A percentile compares a stretch with the other conserved stretches of the same genome.
phyloP scores from a whole-genome alignment of 2,113 vertebrate species.

The Pelecanoides urinatrix region DNA sequence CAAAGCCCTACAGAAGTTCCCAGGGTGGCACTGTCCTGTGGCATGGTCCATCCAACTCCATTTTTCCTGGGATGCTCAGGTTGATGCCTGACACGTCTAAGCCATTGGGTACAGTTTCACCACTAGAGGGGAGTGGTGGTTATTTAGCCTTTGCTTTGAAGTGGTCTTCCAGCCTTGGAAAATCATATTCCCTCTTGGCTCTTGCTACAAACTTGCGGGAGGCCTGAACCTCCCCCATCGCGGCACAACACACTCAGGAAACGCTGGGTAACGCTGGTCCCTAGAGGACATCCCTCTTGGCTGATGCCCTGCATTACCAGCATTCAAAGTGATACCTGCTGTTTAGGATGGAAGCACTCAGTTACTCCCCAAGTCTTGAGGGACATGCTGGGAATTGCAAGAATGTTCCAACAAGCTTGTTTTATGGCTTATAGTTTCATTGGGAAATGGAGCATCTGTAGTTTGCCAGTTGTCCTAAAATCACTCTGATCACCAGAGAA shows the following conservation, averaged over 20 bases:
- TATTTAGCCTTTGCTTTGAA: slow-evolving; percentile 23
- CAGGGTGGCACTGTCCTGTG: background rate
- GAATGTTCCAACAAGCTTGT: background rate
- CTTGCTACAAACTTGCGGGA: background rate
- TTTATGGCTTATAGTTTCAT: background rate
- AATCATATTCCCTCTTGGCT: background rate
- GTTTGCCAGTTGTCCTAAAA: background rate
- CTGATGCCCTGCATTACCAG: background rate
- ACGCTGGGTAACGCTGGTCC: background rate
- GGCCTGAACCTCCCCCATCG: background rate
- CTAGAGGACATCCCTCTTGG: background rate
- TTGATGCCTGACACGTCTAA: background rate
- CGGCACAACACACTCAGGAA: background rate
- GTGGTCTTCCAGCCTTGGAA: background rate
- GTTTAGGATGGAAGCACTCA: background rate
- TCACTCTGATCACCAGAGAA: background rate
- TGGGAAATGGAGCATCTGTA: background rate
- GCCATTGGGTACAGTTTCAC: background rate
- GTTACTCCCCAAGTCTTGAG: background rate
- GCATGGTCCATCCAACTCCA: background rate
- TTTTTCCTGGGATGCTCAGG: background rate
- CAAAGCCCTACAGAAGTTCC: background rate
- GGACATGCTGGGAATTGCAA: background rate
- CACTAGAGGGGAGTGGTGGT: slow-evolving; percentile 39
- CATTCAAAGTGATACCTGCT: background rate